A percentile compares a stretch with the other conserved stretches of the same genome.
phyloP scores from a whole-genome alignment of 2,113 vertebrate species.

The Elanus axillaris region DNA sequence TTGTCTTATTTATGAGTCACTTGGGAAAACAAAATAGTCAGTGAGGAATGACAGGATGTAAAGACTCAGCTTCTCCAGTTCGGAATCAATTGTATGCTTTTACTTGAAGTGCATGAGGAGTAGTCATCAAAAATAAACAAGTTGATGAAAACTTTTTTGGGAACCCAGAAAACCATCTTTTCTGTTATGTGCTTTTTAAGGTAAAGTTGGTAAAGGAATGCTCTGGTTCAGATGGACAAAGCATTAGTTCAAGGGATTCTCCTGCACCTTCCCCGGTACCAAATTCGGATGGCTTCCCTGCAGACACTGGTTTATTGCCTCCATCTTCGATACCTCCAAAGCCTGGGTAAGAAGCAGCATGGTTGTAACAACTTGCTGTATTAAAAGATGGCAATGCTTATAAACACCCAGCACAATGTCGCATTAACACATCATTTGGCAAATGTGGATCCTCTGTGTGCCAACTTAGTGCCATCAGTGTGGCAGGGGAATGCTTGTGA shows the following conservation, averaged over 20 bases:
- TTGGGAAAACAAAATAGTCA: not conserved
- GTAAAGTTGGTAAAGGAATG: slow-evolving; percentile 86
- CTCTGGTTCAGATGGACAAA: slow-evolving; percentile 70
- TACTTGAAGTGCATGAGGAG: not conserved
- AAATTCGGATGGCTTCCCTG: slow-evolving; percentile 72
- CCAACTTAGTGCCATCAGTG: not conserved
- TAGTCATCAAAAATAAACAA: not conserved
- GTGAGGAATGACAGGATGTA: not conserved
- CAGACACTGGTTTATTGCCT: slow-evolving; percentile 68
- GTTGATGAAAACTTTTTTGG: not conserved
- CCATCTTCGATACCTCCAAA: slow-evolving; percentile 67
- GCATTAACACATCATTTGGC: not conserved
- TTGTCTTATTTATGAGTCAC: not conserved
- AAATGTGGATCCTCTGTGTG: not conserved
- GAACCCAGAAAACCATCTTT: not conserved
- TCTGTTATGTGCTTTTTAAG: slow-evolving; percentile 51
- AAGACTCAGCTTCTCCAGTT: not conserved
- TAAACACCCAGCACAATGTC: not conserved
- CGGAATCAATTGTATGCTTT: not conserved
- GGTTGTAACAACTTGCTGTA: not conserved
- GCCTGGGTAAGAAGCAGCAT: slow-evolving; percentile 74
- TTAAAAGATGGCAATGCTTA: not conserved
- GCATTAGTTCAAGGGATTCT: slow-evolving; percentile 79
- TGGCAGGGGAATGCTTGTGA: not conserved
- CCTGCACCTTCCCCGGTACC: slow-evolving; percentile 81